phyloP scores from a whole-genome alignment of 2,113 vertebrate species.

The Motacilla tschutschensis region DNA sequence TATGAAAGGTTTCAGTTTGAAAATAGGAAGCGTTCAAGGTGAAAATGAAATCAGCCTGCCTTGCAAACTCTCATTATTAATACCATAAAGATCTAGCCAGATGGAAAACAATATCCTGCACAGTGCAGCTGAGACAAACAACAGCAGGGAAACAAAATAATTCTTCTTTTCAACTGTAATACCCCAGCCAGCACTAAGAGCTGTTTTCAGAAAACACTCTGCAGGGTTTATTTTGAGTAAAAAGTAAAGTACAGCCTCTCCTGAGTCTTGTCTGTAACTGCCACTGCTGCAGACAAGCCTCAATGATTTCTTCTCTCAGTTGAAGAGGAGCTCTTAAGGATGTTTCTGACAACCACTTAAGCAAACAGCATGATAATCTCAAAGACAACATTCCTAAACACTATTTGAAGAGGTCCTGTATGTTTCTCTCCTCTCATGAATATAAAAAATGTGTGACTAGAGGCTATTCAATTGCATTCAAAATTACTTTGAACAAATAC shows the following conservation, averaged over 20 bases:
- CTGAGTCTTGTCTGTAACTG: background rate
- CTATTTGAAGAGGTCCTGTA: background rate
- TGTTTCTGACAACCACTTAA: background rate
- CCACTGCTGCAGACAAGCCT: background rate
- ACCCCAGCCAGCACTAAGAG: background rate
- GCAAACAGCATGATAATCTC: background rate
- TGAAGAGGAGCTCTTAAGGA: background rate
- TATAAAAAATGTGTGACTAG: background rate
- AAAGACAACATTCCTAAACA: background rate
- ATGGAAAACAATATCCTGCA: background rate
- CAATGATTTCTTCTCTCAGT: fast-evolving
- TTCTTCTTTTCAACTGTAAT: background rate
- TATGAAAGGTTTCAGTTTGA: background rate
- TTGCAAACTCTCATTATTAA: background rate
- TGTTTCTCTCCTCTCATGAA: background rate
- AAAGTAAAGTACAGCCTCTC: background rate
- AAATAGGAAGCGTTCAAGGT: background rate
- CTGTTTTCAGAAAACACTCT: slow-evolving; percentile 1
- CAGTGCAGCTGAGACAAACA: background rate
- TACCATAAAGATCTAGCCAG: background rate
- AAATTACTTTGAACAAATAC: background rate
- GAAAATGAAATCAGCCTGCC: background rate
- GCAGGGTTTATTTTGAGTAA: background rate
- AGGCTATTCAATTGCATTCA: background rate
- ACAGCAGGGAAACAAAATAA: background rate